Evolutionary conservation across 2,888 invertebrate genomes (phyloP).

Genomic region (Cryptosula pallasiana): DNA sequence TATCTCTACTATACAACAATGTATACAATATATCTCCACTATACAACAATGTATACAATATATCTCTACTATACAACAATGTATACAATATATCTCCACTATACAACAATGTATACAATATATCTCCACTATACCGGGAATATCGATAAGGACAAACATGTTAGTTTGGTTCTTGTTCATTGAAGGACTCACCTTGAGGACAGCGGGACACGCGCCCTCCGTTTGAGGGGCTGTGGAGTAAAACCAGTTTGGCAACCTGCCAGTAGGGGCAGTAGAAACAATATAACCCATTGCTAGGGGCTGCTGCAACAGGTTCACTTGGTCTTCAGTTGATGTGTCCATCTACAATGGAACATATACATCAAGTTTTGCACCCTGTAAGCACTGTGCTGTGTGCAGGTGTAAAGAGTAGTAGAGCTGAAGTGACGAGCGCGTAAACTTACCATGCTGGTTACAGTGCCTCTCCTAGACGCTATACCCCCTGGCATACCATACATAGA

Average conservation of each 20-base stretch:
- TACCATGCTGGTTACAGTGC: slow-evolving; percentile 19
- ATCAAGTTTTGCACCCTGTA: no score
- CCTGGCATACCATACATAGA: background rate
- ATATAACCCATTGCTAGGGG: slow-evolving; percentile 95
- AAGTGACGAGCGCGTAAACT: background rate
- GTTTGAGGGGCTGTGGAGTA: slow-evolving; percentile 93
- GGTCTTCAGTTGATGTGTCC: slow-evolving; percentile 61
- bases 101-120: no score
- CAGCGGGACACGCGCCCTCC: slow-evolving; percentile 83
- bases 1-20: no score
- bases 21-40: no score
- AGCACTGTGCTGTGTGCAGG: no score
- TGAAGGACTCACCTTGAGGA: slow-evolving; percentile 75
- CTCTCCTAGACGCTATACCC: background rate
- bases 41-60: no score
- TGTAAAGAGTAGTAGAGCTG: no score
- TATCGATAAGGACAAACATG: no score
- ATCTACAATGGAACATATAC: background rate
- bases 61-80: no score
- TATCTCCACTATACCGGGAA: no score
- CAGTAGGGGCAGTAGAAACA: slow-evolving; percentile 77
- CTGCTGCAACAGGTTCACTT: slow-evolving; percentile 81
- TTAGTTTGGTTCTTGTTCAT: no score
- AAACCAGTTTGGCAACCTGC: slow-evolving; percentile 56
- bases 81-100: no score